These are phyloP conservation scores for Spea multiplicata DNA, from an alignment of 2,113 vertebrate species.

Conservation along the genomic window DNA sequence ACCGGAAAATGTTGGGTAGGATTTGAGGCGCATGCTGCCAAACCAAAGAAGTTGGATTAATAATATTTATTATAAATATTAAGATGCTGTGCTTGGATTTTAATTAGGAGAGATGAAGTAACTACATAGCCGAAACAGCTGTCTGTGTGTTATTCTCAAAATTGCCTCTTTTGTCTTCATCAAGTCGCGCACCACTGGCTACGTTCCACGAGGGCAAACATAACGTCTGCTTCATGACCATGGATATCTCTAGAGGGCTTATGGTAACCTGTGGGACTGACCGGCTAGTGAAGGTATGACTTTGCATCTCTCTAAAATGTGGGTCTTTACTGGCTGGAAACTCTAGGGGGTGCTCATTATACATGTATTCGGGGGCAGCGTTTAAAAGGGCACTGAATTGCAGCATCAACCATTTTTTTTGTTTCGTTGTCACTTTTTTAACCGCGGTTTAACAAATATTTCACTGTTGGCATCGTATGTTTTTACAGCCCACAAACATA, in stretches of 20 bases:
- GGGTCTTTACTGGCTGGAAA: neutral
- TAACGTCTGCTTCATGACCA: constrained; percentile 93
- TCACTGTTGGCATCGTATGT: too few relatives aligned
- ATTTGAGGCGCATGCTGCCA: neutral
- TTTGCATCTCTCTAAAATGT: neutral
- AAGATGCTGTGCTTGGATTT: neutral
- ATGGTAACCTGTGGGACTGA: constrained; percentile 96
- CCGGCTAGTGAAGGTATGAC: constrained; percentile 87
- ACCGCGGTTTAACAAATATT: too few relatives aligned
- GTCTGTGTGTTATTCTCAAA: neutral
- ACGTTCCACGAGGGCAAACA: constrained; percentile 98
- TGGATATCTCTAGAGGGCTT: constrained; percentile 88
- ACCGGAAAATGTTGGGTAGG: neutral
- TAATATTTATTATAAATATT: neutral
- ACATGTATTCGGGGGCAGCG: too few relatives aligned
- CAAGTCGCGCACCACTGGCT: constrained; percentile 86
- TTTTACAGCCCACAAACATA: too few relatives aligned
- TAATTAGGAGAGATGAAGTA: neutral
- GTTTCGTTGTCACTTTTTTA: too few relatives aligned
- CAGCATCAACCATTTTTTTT: too few relatives aligned
- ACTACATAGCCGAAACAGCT: neutral
- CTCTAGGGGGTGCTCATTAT: neutral
- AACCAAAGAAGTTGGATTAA: neutral
- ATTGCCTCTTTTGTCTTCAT: neutral
- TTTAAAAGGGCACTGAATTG: too few relatives aligned